Percentiles rank a stretch among this genome's conserved stretches.
Conservation (phyloP, 2,113 vertebrate species). For the Rattus norvegicus region DNA sequence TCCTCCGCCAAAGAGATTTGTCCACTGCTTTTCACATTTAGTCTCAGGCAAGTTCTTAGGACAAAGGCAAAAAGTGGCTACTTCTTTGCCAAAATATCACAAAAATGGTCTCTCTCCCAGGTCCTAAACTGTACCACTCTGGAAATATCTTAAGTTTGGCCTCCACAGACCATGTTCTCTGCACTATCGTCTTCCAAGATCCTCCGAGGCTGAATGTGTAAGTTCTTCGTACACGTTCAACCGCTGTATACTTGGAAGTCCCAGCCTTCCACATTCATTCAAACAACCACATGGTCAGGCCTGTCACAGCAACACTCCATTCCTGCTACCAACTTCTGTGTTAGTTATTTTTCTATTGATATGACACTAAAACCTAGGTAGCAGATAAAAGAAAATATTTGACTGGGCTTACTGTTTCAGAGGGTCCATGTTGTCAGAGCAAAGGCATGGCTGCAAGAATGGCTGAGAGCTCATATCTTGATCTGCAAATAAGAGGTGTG, state of each 20-base stretch:
- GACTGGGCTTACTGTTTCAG: background rate
- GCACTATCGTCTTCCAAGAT: background rate
- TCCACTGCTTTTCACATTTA: background rate
- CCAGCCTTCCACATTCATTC: background rate
- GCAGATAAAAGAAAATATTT: background rate
- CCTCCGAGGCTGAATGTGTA: no score
- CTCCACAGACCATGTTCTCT: background rate
- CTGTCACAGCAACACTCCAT: background rate
- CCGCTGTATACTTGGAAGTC: background rate
- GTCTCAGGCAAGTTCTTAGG: background rate
- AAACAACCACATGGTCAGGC: background rate
- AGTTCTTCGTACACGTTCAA: background rate
- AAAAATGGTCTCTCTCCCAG: background rate
- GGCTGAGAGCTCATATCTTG: background rate
- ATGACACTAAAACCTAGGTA: background rate
- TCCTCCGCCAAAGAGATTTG: background rate
- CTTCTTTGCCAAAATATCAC: background rate
- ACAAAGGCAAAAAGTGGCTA: background rate
- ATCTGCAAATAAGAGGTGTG: background rate
- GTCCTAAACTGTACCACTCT: background rate
- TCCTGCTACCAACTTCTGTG: background rate
- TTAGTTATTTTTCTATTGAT: background rate
- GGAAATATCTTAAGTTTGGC: background rate
- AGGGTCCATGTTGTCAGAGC: background rate
- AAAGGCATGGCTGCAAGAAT: background rate